These are phyloP conservation scores for Microcebus griseorufus DNA, from an alignment of 2,113 vertebrate species.

Conservation along the genomic window DNA sequence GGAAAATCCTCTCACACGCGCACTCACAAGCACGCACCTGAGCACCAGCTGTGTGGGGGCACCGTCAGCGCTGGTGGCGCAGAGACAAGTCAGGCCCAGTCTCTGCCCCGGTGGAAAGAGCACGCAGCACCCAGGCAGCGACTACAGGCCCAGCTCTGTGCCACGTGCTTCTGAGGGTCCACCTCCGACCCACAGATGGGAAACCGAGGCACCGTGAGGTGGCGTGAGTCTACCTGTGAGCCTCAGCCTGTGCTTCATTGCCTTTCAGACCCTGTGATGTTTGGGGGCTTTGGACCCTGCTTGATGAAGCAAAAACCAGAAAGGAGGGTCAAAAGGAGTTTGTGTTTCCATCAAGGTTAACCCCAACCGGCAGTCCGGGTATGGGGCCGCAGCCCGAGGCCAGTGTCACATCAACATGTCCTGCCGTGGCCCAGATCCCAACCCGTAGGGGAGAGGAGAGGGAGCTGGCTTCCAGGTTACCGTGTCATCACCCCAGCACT, in stretches of 20 bases:
- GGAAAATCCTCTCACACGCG: no score
- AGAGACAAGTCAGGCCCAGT: not conserved
- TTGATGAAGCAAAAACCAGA: not conserved
- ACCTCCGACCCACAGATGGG: not conserved
- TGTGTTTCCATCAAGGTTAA: not conserved
- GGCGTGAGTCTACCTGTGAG: no score
- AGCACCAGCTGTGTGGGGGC: rapidly evolving
- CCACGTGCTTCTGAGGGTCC: not conserved
- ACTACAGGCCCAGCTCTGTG: rapidly evolving
- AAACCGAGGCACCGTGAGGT: not conserved
- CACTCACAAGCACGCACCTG: rapidly evolving
- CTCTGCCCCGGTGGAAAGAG: not conserved
- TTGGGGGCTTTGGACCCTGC: no score
- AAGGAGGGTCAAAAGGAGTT: not conserved
- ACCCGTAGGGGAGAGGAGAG: no score
- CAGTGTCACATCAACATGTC: not conserved
- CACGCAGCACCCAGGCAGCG: not conserved
- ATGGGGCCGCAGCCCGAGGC: not conserved
- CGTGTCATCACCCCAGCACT: rapidly evolving
- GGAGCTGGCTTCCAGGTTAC: not conserved
- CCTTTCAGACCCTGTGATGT: not conserved
- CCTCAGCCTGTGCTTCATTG: rapidly evolving
- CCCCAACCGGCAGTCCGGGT: not conserved
- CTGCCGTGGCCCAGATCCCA: rapidly evolving
- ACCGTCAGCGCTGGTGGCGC: not conserved